phyloP scores from a whole-genome alignment of 2,113 vertebrate species.

The Phylloscopus trochiloides region DNA sequence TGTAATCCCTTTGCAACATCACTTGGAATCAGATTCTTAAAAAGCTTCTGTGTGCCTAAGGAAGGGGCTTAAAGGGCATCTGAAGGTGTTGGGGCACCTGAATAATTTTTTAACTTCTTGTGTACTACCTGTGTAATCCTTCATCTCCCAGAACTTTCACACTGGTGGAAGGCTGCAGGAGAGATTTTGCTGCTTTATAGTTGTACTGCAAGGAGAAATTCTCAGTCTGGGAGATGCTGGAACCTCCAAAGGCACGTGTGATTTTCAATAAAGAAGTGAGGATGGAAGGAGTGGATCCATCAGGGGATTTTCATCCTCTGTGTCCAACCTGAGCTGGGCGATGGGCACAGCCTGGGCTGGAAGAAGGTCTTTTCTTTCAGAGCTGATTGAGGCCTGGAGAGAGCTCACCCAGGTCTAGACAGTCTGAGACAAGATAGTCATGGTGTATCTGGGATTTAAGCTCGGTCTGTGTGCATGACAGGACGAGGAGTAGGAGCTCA shows the following conservation, averaged over 20 bases:
- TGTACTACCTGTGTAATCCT: not conserved
- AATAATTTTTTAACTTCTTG: not conserved
- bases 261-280: not conserved
- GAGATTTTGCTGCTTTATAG: not conserved
- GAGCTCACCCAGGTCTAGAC: not conserved
- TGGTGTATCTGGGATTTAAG: not conserved
- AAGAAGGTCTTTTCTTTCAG: not conserved
- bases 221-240: not conserved
- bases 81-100: not conserved
- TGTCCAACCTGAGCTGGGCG: not conserved
- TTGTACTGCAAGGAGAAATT: not conserved
- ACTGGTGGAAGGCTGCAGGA: not conserved
- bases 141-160: not conserved
- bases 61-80: not conserved
- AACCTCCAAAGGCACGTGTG: not conserved
- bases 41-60: not conserved
- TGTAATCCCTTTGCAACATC: not conserved
- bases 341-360: not conserved
- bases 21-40: not conserved
- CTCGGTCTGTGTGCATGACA: accelerated
- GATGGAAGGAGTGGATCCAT: not conserved
- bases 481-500: accelerated
- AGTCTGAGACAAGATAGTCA: not conserved
- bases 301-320: not conserved
- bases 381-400: not conserved